A percentile compares a stretch with the other conserved stretches of the same genome.
phyloP scores from a whole-genome alignment of 2,113 vertebrate species.

The Brienomyrus longianalis region DNA sequence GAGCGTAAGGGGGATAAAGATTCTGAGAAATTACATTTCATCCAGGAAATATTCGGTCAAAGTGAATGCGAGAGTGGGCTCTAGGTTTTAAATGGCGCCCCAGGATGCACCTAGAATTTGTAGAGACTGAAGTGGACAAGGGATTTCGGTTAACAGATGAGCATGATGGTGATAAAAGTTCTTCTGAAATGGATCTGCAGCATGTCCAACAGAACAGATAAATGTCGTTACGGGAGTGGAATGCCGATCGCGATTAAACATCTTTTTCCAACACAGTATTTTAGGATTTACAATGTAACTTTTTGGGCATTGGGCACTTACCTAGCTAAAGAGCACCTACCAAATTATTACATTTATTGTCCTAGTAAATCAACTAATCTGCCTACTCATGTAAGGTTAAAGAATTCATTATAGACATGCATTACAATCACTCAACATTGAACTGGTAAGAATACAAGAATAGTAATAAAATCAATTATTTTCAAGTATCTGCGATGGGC shows the following conservation, averaged over 20 bases:
- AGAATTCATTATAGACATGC: background rate
- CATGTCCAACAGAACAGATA: background rate
- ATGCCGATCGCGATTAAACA: background rate
- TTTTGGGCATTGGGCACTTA: background rate
- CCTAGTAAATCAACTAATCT: background rate
- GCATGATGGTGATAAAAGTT: background rate
- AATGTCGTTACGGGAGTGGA: background rate
- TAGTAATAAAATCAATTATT: background rate
- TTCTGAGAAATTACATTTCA: background rate
- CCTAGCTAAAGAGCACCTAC: background rate
- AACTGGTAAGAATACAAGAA: background rate
- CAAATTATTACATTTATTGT: background rate
- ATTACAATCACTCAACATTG: background rate
- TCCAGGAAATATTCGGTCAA: background rate
- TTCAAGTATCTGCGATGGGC: background rate
- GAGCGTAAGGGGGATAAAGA: background rate
- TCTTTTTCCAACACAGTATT: background rate
- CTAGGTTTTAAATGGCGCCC: background rate
- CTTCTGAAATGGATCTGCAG: background rate
- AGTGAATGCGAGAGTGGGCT: background rate
- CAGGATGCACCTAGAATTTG: background rate
- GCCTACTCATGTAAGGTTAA: background rate
- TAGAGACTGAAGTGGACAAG: background rate
- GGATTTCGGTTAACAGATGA: background rate
- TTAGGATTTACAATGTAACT: background rate